Evolutionary conservation across 1,140 invertebrate species (phyloP), one percentile per base, ranked within the genome.

Genomic region (Gryon sp.): DNA sequence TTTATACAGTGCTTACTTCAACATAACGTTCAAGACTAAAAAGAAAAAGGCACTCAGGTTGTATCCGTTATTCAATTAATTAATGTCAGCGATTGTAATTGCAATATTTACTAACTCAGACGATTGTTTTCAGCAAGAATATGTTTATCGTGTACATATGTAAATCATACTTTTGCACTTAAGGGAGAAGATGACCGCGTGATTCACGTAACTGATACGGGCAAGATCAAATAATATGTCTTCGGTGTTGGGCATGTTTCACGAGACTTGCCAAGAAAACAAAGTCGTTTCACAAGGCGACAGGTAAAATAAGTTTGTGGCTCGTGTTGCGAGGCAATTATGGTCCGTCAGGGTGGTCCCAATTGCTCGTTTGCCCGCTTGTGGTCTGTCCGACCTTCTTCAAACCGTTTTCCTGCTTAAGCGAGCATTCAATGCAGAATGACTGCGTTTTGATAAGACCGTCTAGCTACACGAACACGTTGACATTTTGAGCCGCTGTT

Each of bases 251-350:
- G 46, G 19, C 55, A 45, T 20, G 57, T 62, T 72, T 72, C 55
- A 38, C 55, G 32, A 48, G 68, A 72, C 55, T 62, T 46, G 48
- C 12, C 68, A 62, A 62, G 68, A 48, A 72, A 72, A 72, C 68
- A 72, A 62, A 72, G 68, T 72, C 68, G 68, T 72, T 72, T 72
- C 57, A 55, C 48, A 30, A 55, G 57, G 68, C 68, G 68, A 63
- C 59, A 73, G 59, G 69, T 57, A 63, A 41, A 73, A 73, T 73
- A 73, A 73, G 68, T 72, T 72, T 72, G 57, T 72, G 57, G 68
- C 68, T 72, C 68, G 68, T 73, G 69, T 74, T 74, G 69, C 60
- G 60, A 74, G 52, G 69, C 69, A 74, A 74, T 74, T 74, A 74
- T 65, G 59, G 59, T 59, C 60, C 69, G 52, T 59, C 69, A 74